phyloP scores from a whole-genome alignment of 2,113 vertebrate species.

The Choloepus hoffmanni region DNA sequence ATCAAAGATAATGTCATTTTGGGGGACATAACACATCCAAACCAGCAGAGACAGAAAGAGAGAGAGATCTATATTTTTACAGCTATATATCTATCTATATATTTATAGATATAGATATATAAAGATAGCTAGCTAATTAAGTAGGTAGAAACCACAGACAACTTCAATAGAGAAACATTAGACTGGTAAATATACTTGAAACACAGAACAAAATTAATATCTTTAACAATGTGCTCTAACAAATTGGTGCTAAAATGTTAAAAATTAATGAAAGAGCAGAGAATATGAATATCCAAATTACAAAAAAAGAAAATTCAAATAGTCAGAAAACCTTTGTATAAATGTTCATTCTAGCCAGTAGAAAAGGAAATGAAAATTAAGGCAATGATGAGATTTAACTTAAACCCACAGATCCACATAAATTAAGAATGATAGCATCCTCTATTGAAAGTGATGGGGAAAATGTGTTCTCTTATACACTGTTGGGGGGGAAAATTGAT shows the following conservation, averaged over 20 bases:
- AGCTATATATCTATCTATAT: too few relatives aligned
- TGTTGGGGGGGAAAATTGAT: neutral
- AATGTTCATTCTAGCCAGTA: neutral
- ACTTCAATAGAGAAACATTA: neutral
- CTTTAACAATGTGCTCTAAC: neutral
- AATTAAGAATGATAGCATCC: neutral
- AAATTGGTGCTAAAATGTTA: neutral
- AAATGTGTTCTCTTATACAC: neutral
- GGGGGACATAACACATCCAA: too few relatives aligned
- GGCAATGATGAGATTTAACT: neutral
- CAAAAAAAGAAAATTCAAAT: neutral
- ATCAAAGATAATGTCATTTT: too few relatives aligned
- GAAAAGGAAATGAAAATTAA: slow-evolving; percentile 33
- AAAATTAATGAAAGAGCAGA: neutral
- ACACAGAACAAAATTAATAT: neutral
- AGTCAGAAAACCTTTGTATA: neutral
- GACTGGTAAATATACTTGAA: neutral
- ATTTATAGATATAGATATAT: neutral
- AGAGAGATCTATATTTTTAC: neutral
- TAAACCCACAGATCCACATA: neutral
- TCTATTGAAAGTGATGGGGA: neutral
- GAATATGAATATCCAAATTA: neutral
- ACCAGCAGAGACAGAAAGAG: too few relatives aligned
- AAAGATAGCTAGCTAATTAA: neutral
- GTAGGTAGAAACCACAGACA: neutral